These are phyloP conservation scores for Campylomormyrus tamandua DNA, from an alignment of 2,113 vertebrate genomes.

Conservation along the genomic window DNA sequence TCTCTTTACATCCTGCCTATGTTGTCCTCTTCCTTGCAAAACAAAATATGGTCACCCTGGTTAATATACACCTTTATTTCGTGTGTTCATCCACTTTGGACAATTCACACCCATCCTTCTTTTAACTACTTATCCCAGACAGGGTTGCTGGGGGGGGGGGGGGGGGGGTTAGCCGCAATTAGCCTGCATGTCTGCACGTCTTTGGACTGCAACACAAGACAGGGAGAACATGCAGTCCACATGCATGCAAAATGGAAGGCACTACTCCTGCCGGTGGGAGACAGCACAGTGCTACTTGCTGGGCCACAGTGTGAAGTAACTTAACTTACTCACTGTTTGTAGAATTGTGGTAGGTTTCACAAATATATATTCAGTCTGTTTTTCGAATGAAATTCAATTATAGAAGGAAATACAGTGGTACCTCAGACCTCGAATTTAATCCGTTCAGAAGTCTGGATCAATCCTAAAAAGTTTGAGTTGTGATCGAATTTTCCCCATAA, in stretches of 20 bases:
- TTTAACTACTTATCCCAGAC: not conserved
- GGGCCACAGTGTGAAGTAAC: not conserved
- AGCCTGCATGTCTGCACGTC: not conserved
- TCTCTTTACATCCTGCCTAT: not conserved
- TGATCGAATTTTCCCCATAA: too few species aligned
- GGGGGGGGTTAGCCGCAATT: not conserved
- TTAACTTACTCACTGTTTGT: not conserved
- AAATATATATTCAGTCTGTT: not conserved
- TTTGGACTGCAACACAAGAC: not conserved
- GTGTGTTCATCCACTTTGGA: not conserved
- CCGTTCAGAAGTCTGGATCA: too few species aligned
- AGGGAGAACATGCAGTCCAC: not conserved
- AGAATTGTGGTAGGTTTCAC: not conserved
- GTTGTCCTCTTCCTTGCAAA: not conserved
- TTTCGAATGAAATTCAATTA: not conserved
- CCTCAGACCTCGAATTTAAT: too few species aligned
- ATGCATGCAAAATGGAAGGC: not conserved
- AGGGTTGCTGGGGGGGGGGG: not conserved
- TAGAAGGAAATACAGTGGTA: not conserved
- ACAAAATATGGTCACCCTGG: not conserved
- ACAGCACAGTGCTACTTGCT: not conserved
- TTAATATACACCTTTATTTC: not conserved
- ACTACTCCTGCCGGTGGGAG: not conserved
- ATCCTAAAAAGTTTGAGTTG: too few species aligned
- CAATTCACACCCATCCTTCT: not conserved